These are phyloP conservation scores for Chloropsis cyanopogon DNA, from an alignment of 2,113 vertebrate genomes.

Conservation along the genomic window DNA sequence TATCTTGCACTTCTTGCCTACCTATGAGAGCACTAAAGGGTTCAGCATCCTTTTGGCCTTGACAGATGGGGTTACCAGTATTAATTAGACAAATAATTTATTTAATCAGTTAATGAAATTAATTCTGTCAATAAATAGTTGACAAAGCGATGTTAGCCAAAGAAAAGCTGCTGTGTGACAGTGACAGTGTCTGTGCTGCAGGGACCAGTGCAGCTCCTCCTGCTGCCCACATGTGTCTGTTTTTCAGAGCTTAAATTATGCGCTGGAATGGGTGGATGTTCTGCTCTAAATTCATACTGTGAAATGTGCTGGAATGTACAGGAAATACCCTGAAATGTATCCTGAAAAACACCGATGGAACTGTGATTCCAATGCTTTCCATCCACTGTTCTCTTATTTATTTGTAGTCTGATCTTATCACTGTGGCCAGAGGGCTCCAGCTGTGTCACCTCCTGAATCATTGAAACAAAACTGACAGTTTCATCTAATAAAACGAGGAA, in stretches of 20 bases:
- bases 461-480: neutral
- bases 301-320: neutral
- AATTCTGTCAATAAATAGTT: neutral
- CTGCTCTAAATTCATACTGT: neutral
- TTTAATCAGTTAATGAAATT: neutral
- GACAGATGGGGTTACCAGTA: neutral
- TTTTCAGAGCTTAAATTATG: neutral
- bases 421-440: neutral
- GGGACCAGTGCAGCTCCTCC: neutral
- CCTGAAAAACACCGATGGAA: neutral
- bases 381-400: neutral
- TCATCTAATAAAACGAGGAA: conserved; percentile 30
- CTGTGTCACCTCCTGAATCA: neutral
- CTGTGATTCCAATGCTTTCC: neutral
- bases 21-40: neutral
- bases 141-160: neutral
- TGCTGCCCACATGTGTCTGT: neutral
- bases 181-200: neutral
- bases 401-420: conserved; percentile 9
- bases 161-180: neutral
- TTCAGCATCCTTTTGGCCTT: neutral
- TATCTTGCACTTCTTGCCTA: neutral
- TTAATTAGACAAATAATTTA: neutral
- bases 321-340: neutral
- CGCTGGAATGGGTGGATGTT: neutral